Base-by-base conservation (phyloP, 2,888 invertebrate species). In the Ophioninae sp. region DNA sequence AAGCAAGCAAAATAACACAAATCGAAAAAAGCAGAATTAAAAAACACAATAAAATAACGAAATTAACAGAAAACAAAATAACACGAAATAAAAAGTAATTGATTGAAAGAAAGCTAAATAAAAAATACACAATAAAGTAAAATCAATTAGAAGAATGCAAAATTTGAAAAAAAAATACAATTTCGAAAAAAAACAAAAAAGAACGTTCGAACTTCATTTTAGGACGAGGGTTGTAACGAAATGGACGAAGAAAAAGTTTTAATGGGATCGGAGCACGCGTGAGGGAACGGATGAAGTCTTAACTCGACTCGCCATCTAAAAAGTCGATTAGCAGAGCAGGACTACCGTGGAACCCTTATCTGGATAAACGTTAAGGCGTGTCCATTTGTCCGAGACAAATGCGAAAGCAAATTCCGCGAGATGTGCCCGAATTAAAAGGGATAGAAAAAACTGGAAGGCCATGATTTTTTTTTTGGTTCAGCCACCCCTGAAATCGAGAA, bases 301-400 rank as follows among this genome's bases (percentile, higher is more conserved):
- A 61, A 79, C 61, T 79, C 79, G 68, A 61, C 61, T 68, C 73
- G 59, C 67, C 73, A 72, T 71, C 75, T 69, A 71, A 73, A 81
- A 81, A 72, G 61, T 81, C 72, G 67, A 81, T 73, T 81, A 72
- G 44, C 61, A 56, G 20, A 51, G 0, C n/a, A 73, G 51, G 37
- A 13, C 69, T 37, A 13, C 51, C 58, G 2, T 6, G 51, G 10
- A 56, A 41, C 23, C 69, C 80, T 80, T 75, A 75, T 80, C 74
- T 63, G 1, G 23, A 30, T 17, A 9, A 64, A 56, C 51, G 63
- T 37, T 37, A 69, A 71, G 63, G 63, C 63, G 73, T 67, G 67
- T 68, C 9, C 51, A 20, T 76, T 13, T n/a, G 22, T 23, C 65
- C 37, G 41, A 44, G 61, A 20, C 73, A 44, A 73, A 22, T 41